Base-by-base conservation (phyloP, 2,888 invertebrate genomes). In the Drosophila kuntzei region DNA sequence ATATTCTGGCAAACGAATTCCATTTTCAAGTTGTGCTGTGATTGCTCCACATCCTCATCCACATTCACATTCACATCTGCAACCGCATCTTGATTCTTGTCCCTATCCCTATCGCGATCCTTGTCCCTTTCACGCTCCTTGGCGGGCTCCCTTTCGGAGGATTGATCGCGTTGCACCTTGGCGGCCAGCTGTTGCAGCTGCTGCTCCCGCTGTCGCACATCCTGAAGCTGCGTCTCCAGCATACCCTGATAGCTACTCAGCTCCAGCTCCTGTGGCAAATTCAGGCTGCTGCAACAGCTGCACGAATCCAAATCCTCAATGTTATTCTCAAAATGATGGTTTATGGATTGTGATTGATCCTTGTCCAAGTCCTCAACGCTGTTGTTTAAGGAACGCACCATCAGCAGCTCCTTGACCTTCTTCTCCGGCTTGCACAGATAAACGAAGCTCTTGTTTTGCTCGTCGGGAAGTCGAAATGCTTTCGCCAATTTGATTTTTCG, bases 1-100 rank as follows among this genome's bases (percentile, higher is more conserved):
- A 90, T 79, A 46, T 88, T 92, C 67, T 90, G 84, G 51, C 85
- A 89, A 2, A 90, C 79, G 8, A 82, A 58, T 20, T 91, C 87
- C 2, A 91, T 71, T n/a, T 88, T 79, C 9, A 64, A 60, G 2
- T 71, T 70, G 2, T 60, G 39, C 16, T 60, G 49, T 3, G 44
- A 14, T 29, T 34, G 11, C 8, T 34, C 14, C 8, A 11, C 14
- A 36, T n/a, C 14, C 3, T 14, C 14, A 4, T 7, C 11, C 2
- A 14, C 4, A 8, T 14, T 8, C 3, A 22, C 18, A 22, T 22
- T 22, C 22, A 0, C 22, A 22, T 37, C 2, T 5, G 4, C 22
- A n/a, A n/a, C n/a, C 34, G 2, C 5, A 34, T 6, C 34, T 6
- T 2, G 1, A n/a, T n/a, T 0, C 39, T 18, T 39, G 9, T 20